A percentile compares a stretch with the other conserved stretches of the same genome.
Evolutionary conservation across 2,797 vertebrate species (phyloP).

Genomic region (Hoplostethus mediterraneus): DNA sequence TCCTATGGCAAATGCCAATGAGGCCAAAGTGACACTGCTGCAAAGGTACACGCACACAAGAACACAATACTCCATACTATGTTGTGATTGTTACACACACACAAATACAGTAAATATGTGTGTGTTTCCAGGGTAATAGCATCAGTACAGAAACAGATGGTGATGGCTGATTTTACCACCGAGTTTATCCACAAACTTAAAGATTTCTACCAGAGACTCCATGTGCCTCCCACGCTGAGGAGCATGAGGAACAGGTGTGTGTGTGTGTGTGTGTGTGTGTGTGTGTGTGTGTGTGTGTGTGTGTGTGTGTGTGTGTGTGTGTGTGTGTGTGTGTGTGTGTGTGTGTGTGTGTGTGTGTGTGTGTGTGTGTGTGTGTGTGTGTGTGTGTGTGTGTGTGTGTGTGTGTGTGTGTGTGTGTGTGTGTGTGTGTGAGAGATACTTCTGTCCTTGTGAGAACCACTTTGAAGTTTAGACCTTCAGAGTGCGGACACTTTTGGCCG

Average conservation of each 20-base stretch:
- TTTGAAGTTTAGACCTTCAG: too few species aligned
- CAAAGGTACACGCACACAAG: slow-evolving; percentile 55
- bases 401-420: slow-evolving; percentile 47
- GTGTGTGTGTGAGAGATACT: not conserved
- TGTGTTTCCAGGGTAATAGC: slow-evolving; percentile 56
- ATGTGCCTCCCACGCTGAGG: slow-evolving; percentile 46
- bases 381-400: slow-evolving; percentile 28
- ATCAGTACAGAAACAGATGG: slow-evolving; percentile 66
- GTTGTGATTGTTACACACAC: not conserved
- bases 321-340: slow-evolving; percentile 46
- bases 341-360: slow-evolving; percentile 48
- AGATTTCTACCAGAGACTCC: slow-evolving; percentile 54
- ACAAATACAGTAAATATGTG: not conserved
- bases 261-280: slow-evolving; percentile 12
- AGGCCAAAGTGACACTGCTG: slow-evolving; percentile 51
- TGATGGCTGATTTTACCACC: slow-evolving; percentile 56
- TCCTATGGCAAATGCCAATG: slow-evolving; percentile 11
- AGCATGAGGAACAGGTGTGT: slow-evolving; percentile 64
- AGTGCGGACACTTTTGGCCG: too few species aligned
- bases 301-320: slow-evolving; percentile 50
- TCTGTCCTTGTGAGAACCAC: too few species aligned
- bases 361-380: slow-evolving; percentile 39
- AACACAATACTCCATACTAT: not conserved
- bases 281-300: slow-evolving; percentile 12
- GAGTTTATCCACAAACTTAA: slow-evolving; percentile 69